Base-by-base conservation (phyloP, 2,113 vertebrate genomes). In the Fulmarus glacialis region DNA sequence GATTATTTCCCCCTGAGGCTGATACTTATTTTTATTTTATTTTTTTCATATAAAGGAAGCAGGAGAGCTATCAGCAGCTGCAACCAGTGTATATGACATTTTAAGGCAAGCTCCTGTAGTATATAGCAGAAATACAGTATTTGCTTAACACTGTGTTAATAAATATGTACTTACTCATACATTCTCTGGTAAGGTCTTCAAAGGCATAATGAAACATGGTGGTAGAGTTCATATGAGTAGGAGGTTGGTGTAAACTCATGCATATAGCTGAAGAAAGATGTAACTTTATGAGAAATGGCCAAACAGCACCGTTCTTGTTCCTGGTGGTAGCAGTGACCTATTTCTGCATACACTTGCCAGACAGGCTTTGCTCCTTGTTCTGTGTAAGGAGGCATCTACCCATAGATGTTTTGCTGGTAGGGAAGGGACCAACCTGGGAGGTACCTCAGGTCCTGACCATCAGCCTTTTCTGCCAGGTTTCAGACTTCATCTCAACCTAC, bases 41-140 rank as follows among this genome's bases (percentile, higher is more conserved):
- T 71, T 64, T 79, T 67, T 96, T 59, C 40, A 32, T 63, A 48
- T 30, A 38, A 29, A 50, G 68, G 68, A 90, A 90, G 43, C 68
- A 71, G 94, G 90, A 95, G 79, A 83, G 58, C 90, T 89, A 52
- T 78, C 84, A 71, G 72, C 47, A 87, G 83, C 79, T 88, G 52
- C 50, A 53, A 40, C 17, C 55, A 30, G 30, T 10, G 48, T 45
- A 42, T 55, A 34, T 75, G 75, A 62, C 12, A 42, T 74, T 95
- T 96, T 85, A 95, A 71, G 58, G 71, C 70, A 67, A 87, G 52
- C 26, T 81, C 32, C 22, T 62, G 17, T 67, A 68, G 29, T 21
- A 45, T 53, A 75, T 29, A 56, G 56, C 47, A 87, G 64, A 94
- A 59, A 82, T 58, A 62, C 21, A 45, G 32, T 22, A 64, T 94